phyloP scores from a whole-genome alignment of 2,113 vertebrate species.

The Mobula birostris region DNA sequence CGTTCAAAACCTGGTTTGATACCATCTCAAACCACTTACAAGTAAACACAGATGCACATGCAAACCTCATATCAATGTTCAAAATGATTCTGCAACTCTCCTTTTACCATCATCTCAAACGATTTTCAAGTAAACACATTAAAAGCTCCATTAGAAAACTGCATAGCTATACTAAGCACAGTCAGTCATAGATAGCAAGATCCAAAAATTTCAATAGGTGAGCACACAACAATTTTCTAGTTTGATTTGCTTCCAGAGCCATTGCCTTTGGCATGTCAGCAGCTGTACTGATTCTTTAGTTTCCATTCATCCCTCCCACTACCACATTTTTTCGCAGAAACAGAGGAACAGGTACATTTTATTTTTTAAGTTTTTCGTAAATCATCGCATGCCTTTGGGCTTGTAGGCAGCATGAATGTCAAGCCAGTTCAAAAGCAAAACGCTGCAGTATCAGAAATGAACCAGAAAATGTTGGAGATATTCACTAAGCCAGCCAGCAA shows the following conservation, averaged over 20 bases:
- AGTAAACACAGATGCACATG: not conserved
- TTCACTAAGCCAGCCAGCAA: too few relatives aligned
- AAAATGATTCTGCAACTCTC: not conserved
- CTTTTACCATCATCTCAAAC: not conserved
- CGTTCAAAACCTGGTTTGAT: not conserved
- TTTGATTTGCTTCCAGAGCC: not conserved
- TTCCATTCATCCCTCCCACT: not conserved
- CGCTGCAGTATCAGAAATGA: too few relatives aligned
- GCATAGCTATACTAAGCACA: not conserved
- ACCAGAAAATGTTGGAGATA: too few relatives aligned
- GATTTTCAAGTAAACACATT: not conserved
- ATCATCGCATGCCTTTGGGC: not conserved
- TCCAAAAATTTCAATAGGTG: not conserved
- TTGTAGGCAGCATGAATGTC: slow-evolving; percentile 1
- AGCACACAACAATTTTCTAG: not conserved
- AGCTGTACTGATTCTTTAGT: slow-evolving; percentile 1
- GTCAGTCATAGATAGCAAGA: not conserved
- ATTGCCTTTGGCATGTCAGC: not conserved
- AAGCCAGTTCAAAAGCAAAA: slow-evolving; percentile 4
- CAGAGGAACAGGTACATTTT: not conserved
- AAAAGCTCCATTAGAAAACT: not conserved
- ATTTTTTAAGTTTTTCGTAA: not conserved
- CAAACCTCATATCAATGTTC: not conserved
- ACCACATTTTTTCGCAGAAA: not conserved
- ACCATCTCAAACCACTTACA: not conserved